phyloP scores from a whole-genome alignment of 2,888 invertebrate species.

The Thera obeliscata region DNA sequence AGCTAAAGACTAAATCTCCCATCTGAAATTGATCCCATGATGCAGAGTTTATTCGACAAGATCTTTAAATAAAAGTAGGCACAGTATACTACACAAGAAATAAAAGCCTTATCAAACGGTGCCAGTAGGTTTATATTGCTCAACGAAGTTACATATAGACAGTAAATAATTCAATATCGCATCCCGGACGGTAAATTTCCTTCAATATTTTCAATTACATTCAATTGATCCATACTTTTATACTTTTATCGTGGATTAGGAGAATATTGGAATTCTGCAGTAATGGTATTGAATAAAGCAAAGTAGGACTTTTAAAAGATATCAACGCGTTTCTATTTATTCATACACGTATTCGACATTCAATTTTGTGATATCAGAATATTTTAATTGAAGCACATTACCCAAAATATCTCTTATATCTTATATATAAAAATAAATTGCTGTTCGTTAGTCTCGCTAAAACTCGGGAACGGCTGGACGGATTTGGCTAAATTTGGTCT shows the following conservation, averaged over 20 bases:
- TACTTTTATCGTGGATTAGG: not conserved
- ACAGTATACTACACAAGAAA: not conserved
- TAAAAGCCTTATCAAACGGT: not conserved
- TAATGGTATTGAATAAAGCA: not conserved
- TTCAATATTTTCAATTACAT: conserved; percentile 35
- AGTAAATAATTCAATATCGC: conserved; percentile 46
- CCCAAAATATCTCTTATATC: too few species aligned
- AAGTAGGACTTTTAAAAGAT: not conserved
- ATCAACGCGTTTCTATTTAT: conserved; percentile 8
- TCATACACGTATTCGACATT: not conserved
- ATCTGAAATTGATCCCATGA: too few species aligned
- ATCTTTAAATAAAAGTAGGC: not conserved
- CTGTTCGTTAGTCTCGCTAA: too few species aligned
- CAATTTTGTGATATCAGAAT: not conserved
- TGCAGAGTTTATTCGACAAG: not conserved
- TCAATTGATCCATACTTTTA: conserved; percentile 24
- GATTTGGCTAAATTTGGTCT: too few species aligned
- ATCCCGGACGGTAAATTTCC: conserved; percentile 40
- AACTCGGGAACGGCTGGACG: too few species aligned
- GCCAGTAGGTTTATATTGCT: conserved; percentile 10
- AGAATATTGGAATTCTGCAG: not conserved
- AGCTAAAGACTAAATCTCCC: too few species aligned
- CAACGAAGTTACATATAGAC: conserved; percentile 22
- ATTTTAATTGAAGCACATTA: too few species aligned
- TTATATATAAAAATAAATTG: too few species aligned